A percentile compares a stretch with the other conserved stretches of the same genome.
phyloP scores from a whole-genome alignment of 2,113 vertebrate species.

The Cyrtonyx montezumae region DNA sequence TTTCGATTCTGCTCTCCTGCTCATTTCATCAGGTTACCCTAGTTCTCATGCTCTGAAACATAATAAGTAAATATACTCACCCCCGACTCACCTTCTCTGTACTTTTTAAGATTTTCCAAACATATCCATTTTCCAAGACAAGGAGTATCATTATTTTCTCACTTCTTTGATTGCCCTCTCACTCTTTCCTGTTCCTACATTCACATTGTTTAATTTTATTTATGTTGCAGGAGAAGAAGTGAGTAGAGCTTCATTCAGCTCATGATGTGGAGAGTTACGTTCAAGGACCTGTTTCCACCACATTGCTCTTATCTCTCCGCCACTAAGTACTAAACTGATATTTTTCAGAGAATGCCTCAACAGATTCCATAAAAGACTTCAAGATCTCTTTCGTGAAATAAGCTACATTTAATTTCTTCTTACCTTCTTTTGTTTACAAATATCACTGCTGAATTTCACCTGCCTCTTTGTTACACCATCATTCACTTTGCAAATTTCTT shows the following conservation, averaged over 20 bases:
- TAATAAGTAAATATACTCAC: not conserved
- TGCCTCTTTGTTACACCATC: not conserved
- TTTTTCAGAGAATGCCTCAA: not conserved
- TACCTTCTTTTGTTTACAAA: not conserved
- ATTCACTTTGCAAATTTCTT: not conserved
- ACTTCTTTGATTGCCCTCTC: not conserved
- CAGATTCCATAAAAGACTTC: not conserved
- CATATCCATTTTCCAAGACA: not conserved
- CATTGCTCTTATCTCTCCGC: not conserved
- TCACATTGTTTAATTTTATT: not conserved
- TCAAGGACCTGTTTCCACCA: not conserved
- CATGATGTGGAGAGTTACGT: not conserved
- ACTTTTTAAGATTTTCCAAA: constrained; percentile 7
- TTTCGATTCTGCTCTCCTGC: constrained; percentile 9
- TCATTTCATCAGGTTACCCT: not conserved
- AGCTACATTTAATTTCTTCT: not conserved
- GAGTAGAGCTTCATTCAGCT: not conserved
- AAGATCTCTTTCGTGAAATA: not conserved
- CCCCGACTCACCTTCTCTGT: not conserved
- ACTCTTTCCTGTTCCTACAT: not conserved
- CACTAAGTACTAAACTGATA: not conserved
- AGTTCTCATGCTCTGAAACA: not conserved
- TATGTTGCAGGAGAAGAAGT: not conserved
- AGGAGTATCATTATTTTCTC: not conserved
- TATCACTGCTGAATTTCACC: not conserved